Conservation (phyloP, 2,797 vertebrate species). For the Lemur catta region DNA sequence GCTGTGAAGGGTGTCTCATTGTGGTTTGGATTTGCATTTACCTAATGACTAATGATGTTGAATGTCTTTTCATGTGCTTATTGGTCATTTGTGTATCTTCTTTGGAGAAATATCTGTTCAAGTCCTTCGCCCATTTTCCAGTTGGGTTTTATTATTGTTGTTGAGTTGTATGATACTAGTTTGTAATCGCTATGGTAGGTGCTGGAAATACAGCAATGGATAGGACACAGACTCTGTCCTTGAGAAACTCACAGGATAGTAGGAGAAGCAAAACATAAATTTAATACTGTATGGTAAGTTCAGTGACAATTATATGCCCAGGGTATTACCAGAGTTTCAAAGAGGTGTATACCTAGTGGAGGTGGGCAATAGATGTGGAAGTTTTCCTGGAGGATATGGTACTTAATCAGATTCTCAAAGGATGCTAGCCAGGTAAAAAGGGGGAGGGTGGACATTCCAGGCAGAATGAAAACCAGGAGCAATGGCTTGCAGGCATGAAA, state of each 20-base stretch:
- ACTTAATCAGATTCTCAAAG: not conserved
- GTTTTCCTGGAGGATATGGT: not conserved
- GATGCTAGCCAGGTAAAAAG: not conserved
- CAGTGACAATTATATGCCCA: not conserved
- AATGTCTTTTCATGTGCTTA: not conserved
- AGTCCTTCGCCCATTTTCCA: not conserved
- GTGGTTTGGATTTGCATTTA: conserved; percentile 7
- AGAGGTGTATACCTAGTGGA: not conserved
- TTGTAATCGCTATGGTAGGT: not conserved
- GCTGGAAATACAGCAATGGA: not conserved
- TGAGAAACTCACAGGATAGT: not conserved
- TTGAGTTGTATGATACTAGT: not conserved
- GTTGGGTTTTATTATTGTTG: not conserved
- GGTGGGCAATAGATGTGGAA: not conserved
- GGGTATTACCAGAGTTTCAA: conserved; percentile 11
- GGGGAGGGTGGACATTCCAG: not conserved
- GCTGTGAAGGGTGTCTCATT: not conserved
- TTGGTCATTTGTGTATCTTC: not conserved
- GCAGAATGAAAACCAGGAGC: not conserved
- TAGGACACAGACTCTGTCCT: not conserved
- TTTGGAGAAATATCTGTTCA: conserved; percentile 23
- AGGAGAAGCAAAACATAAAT: not conserved
- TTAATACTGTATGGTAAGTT: not conserved
- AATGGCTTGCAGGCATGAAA: not conserved
- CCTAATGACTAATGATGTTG: not conserved